Percentiles rank a stretch among this genome's conserved stretches.
These are phyloP conservation scores for Hippocampus mohnikei DNA, from an alignment of 2,113 vertebrate species.

Conservation along the genomic window DNA sequence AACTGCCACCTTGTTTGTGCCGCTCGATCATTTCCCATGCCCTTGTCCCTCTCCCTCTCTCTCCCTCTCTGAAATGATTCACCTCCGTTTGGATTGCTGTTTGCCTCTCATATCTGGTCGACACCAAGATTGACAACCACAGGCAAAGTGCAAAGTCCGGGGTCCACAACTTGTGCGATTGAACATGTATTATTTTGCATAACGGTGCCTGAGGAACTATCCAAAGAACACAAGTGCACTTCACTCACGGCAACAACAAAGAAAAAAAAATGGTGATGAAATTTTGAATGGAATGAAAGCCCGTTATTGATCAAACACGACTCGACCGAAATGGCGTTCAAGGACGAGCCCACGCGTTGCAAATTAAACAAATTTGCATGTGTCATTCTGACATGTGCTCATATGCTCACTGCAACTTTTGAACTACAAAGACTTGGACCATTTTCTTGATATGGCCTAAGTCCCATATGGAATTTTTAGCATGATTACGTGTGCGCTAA, in stretches of 20 bases:
- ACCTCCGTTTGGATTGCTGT: slow-evolving; percentile 36
- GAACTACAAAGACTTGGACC: not conserved
- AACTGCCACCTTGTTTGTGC: slow-evolving; percentile 32
- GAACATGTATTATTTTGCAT: slow-evolving; percentile 58
- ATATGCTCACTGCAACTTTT: not conserved
- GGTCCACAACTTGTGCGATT: slow-evolving; percentile 47
- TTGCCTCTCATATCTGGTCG: slow-evolving; percentile 52
- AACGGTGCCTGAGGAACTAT: slow-evolving; percentile 48
- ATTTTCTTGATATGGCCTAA: not conserved
- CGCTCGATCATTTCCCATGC: slow-evolving; percentile 21
- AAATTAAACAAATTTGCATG: not conserved
- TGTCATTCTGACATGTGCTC: not conserved
- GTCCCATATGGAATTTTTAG: not conserved
- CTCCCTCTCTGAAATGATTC: slow-evolving; percentile 35
- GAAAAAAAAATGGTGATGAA: not conserved
- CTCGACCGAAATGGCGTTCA: not conserved
- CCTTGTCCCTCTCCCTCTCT: slow-evolving; percentile 26
- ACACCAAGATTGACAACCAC: slow-evolving; percentile 53
- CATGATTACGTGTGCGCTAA: not conserved
- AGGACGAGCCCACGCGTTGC: not conserved
- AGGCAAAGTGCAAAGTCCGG: slow-evolving; percentile 38
- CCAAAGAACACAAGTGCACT: not conserved
- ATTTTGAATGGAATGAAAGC: not conserved
- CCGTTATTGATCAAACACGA: not conserved
- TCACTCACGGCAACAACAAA: not conserved